phyloP scores from a whole-genome alignment of 2,113 vertebrate genomes.

The Hyaena hyaena region DNA sequence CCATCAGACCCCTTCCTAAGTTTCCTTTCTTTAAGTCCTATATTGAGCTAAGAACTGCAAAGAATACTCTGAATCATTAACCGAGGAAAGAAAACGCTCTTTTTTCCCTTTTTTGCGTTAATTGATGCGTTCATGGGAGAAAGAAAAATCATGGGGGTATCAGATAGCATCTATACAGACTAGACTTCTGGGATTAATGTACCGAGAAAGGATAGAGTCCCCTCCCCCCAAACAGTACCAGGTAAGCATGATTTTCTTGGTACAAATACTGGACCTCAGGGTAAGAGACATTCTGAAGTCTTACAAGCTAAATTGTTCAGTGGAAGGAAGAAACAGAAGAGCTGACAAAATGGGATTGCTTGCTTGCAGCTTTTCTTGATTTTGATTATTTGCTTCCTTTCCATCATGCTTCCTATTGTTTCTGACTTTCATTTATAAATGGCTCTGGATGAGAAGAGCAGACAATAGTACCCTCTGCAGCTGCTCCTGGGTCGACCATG shows the following conservation, averaged over 20 bases:
- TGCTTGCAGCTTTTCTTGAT: not conserved
- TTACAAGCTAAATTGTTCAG: not conserved
- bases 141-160: not conserved
- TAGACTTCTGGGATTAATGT: not conserved
- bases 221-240: not conserved
- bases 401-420: not conserved
- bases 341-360: not conserved
- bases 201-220: not conserved
- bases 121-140: not conserved
- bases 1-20: not conserved
- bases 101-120: not conserved
- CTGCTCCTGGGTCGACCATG: not conserved
- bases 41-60: not conserved
- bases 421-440: constrained; percentile 31
- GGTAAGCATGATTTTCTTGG: not conserved
- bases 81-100: not conserved
- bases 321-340: not conserved
- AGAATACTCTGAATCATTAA: not conserved
- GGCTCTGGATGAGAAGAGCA: not conserved
- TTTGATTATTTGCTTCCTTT: constrained; percentile 25
- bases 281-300: not conserved
- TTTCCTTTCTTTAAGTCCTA: not conserved
- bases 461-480: not conserved
- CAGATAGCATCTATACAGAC: not conserved
- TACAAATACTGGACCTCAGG: not conserved